A percentile compares a stretch with the other conserved stretches of the same genome.
Evolutionary conservation across 2,113 vertebrate genomes (phyloP).

Genomic region (Heloderma charlesbogerti): DNA sequence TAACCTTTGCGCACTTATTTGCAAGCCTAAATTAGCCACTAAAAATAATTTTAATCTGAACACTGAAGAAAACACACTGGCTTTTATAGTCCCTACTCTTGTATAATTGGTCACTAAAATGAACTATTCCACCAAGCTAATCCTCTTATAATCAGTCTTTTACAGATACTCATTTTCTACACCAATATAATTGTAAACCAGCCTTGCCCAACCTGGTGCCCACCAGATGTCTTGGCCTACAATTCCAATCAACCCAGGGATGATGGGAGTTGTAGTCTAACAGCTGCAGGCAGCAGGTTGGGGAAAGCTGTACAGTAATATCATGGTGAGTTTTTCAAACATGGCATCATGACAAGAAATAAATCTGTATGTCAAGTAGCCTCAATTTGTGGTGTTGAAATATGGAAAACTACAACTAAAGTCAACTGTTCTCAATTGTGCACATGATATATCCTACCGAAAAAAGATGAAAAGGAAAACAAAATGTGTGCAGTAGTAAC

Average conservation of each 20-base stretch:
- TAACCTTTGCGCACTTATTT: background rate
- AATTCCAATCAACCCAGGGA: too few species aligned
- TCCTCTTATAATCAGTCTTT: slow-evolving; percentile 11
- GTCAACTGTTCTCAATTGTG: background rate
- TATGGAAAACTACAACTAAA: background rate
- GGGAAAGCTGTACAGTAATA: background rate
- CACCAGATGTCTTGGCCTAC: too few species aligned
- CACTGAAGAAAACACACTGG: background rate
- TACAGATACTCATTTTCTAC: background rate
- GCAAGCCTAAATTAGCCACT: background rate
- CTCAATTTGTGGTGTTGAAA: background rate
- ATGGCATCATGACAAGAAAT: background rate
- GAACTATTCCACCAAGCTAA: background rate
- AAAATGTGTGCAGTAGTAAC: background rate
- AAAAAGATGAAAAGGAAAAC: background rate
- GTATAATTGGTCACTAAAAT: background rate
- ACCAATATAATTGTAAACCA: background rate
- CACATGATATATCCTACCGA: background rate
- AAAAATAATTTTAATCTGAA: background rate
- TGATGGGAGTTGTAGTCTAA: too few species aligned
- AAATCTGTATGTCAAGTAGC: background rate
- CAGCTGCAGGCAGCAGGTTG: too few species aligned
- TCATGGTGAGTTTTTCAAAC: background rate
- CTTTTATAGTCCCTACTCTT: background rate
- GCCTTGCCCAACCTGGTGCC: too few species aligned